Evolutionary conservation across 2,888 invertebrate genomes (phyloP), one percentile per base, ranked within the genome.

Genomic region (Thera obeliscata): DNA sequence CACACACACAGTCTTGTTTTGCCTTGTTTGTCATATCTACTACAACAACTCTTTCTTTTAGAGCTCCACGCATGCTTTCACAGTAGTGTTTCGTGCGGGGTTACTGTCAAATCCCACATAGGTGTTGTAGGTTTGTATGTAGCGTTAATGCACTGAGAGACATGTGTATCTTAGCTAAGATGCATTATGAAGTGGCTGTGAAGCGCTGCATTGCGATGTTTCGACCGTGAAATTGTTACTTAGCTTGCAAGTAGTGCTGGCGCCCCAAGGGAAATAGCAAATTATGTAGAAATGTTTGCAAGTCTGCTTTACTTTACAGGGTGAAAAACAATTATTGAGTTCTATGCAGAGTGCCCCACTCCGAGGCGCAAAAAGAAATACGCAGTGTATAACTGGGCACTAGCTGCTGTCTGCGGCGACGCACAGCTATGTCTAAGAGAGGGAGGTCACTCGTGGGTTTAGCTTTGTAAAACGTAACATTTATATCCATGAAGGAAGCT

Each of bases 101-200:
- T 61, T 62, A 67, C 71, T 57, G 63, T 71, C 59, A 66, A 68
- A 66, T 48, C 63, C 58, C 63, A 61, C 61, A 61, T 58, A 62
- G 68, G 61, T 61, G 61, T 68, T 57, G 61, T 61, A 65, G 58
- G 65, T 63, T 55, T 63, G 61, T 55, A 63, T 55, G 41, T 60
- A 64, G 22, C 35, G 63, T 66, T 66, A 69, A 69, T 68, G 68
- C 67, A 69, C 68, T 63, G 62, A 64, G 62, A 67, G 66, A 60
- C 50, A 59, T 64, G 66, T 64, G 63, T 66, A 63, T 64, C 56
- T 52, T 60, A 69, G 69, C 67, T 65, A 57, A 67, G 64, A 71
- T 71, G 73, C 71, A 71, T 73, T 73, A 67, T 71, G 60, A 71
- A 71, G 62, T 68, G 58, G 64, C 67, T 67, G 61, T 65, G 12